Evolutionary conservation across 2,113 vertebrate genomes (phyloP), one percentile per base, ranked within the genome.

Genomic region (Sialia sialis): DNA sequence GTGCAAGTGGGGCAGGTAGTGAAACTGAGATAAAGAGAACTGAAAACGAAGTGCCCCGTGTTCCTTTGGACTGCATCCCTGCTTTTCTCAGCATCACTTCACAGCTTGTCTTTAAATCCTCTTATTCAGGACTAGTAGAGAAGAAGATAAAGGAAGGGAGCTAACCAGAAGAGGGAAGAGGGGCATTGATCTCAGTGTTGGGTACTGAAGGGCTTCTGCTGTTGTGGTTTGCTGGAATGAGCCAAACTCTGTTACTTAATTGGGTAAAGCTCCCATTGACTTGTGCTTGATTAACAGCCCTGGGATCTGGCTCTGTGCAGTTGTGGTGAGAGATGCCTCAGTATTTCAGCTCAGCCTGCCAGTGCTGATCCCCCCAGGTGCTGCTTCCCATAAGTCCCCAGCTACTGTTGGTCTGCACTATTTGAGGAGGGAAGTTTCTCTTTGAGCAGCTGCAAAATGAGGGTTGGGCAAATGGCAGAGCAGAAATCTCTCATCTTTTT

Each of bases 271-370:
- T 94, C 82, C 64, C 7, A 7, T 41, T 87, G 88, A 78, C 49
- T 84, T 84, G 64, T 70, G 52, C 83, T 87, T 88, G 89, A 89
- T 92, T 84, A 90, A 72, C 88, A 93, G 0, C 60, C 72, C 26
- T 74, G 87, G 85, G 85, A 90, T 73, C 70, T 96, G 88, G 54
- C 69, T 95, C 64, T 66, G 66, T 1, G 1, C 51, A 56, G 55
- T 26, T 95, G 73, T 54, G 90, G 64, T 79, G 91, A 94, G 83
- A 94, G 79, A 63, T 89, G 62, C 73, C 89, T 78, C 38, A 82
- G 74, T 69, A 76, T 64, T 92, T 79, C 77, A 73, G 58, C 62
- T 64, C 60, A 78, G 48, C 54, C 56, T 0, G 4, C 56, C 85
- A 93, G 30, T 29, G 8, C 22, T 84, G 52, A 89, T 89, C 63